phyloP scores from a whole-genome alignment of 2,113 vertebrate species.

The Xiphophorus couchianus region DNA sequence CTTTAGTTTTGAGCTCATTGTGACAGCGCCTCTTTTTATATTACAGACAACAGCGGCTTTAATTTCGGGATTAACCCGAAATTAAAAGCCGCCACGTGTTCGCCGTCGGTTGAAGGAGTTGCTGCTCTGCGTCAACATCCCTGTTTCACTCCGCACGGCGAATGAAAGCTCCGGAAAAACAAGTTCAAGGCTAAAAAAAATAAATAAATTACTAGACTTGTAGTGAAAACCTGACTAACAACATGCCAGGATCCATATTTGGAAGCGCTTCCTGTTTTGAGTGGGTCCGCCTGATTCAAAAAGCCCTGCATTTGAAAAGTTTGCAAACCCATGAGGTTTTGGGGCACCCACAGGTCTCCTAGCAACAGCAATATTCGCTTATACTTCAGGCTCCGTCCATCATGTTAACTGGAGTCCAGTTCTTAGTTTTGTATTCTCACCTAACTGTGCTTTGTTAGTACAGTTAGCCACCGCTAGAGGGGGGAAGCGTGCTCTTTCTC shows the following conservation, averaged over 20 bases:
- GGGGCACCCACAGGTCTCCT: no score
- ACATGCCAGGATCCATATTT: not conserved
- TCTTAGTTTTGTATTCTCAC: not conserved
- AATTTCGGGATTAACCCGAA: no score
- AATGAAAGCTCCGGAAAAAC: not conserved
- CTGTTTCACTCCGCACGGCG: not conserved
- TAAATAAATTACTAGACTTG: not conserved
- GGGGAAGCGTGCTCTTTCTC: conserved; percentile 38
- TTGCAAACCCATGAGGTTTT: not conserved
- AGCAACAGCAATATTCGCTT: no score
- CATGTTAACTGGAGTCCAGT: no score
- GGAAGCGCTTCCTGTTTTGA: not conserved
- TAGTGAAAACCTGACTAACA: not conserved
- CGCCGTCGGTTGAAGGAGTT: not conserved
- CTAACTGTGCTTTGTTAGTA: not conserved
- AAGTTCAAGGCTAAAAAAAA: not conserved
- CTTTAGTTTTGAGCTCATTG: no score
- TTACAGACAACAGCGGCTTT: no score
- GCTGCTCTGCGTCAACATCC: not conserved
- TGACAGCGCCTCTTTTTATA: no score
- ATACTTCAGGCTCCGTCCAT: no score
- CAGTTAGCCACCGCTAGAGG: conserved; percentile 55
- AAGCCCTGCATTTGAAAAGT: not conserved
- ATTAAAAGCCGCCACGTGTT: no score
- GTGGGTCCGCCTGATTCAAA: not conserved